phyloP scores from a whole-genome alignment of 1,140 invertebrate genomes.

The Phthorimaea operculella region DNA sequence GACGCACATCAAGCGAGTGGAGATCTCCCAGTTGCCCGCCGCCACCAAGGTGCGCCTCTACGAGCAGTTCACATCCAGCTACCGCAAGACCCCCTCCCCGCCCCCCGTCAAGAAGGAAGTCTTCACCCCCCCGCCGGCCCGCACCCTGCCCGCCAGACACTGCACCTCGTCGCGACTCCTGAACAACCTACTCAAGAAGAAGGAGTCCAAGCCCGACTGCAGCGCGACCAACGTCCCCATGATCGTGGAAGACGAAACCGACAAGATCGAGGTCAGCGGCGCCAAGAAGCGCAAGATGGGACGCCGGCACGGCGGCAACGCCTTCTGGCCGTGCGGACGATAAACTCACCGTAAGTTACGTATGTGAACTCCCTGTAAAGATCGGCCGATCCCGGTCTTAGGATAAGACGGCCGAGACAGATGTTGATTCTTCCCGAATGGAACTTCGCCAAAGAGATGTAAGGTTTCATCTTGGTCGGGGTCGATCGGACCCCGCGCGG shows the following conservation, averaged over 20 bases:
- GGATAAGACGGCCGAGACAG: constrained; percentile 23
- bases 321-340: constrained; percentile 58
- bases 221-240: constrained; percentile 29
- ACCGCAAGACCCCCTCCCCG: constrained; percentile 26
- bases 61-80: constrained; percentile 49
- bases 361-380: not conserved
- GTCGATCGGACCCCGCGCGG: not conserved
- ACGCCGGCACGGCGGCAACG: constrained; percentile 45
- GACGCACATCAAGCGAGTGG: constrained; percentile 39
- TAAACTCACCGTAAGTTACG: not conserved
- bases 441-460: constrained; percentile 26
- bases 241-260: constrained; percentile 21
- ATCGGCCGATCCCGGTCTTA: not conserved
- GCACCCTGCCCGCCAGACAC: constrained; percentile 25
- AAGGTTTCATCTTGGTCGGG: not conserved
- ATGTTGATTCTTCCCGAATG: constrained; percentile 39
- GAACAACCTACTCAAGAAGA: constrained; percentile 43
- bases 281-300: constrained; percentile 57
- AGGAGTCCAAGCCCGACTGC: constrained; percentile 27
- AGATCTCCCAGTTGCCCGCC: constrained; percentile 40
- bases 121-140: constrained; percentile 9
- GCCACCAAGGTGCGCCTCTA: constrained; percentile 48
- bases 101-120: constrained; percentile 15
- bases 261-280: constrained; percentile 33
- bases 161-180: constrained; percentile 41